phyloP scores from a whole-genome alignment of 2,888 invertebrate species.

The Polydrusus tereticollis region DNA sequence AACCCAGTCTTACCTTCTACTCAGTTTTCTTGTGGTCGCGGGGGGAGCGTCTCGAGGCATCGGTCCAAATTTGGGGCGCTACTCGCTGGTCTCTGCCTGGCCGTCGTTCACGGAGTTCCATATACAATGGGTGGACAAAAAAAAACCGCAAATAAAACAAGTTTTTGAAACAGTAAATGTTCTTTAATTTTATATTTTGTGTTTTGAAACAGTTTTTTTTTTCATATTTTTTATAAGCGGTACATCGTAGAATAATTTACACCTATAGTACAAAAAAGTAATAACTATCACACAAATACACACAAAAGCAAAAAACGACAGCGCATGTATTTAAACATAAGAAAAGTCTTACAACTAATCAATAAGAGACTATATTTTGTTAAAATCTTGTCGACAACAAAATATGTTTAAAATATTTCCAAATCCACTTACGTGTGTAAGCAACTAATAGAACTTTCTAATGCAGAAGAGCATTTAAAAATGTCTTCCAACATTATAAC shows the following conservation, averaged over 20 bases:
- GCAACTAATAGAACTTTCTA: too few relatives aligned
- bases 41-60: too few relatives aligned
- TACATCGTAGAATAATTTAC: conserved; percentile 69
- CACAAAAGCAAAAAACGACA: conserved; percentile 59
- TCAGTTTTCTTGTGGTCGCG: too few relatives aligned
- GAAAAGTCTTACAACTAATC: conserved; percentile 41
- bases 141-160: conserved; percentile 43
- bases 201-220: conserved; percentile 55
- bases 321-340: conserved; percentile 45
- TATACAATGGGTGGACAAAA: too few relatives aligned
- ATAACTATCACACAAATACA: conserved; percentile 68
- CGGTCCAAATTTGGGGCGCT: too few relatives aligned
- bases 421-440: neutral
- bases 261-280: conserved; percentile 76
- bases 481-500: too few relatives aligned
- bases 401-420: neutral
- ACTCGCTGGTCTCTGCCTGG: too few relatives aligned
- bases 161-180: conserved; percentile 53
- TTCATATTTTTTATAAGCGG: conserved; percentile 61
- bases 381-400: neutral
- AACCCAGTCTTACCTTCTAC: too few relatives aligned
- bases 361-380: conserved; percentile 22
- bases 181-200: conserved; percentile 53
- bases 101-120: too few relatives aligned
- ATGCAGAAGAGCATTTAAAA: too few relatives aligned